Evolutionary conservation across 2,888 invertebrate species (phyloP).

Genomic region (Xestia c-nigrum): DNA sequence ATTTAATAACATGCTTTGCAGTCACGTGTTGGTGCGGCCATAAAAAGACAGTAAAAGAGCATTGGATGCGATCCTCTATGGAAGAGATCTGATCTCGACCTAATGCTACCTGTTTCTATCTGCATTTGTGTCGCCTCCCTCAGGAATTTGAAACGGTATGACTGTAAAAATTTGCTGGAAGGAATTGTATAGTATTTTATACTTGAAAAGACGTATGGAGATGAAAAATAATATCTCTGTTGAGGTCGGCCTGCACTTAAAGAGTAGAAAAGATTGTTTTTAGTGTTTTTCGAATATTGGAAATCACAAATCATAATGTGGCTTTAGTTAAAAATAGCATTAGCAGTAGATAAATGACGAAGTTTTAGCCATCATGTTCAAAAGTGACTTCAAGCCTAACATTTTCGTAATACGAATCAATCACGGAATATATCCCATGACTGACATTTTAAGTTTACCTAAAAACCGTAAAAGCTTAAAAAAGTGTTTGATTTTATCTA

Average conservation of each 20-base stretch:
- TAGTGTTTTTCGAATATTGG: background rate
- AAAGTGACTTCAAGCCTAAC: background rate
- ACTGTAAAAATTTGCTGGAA: slow-evolving; percentile 2
- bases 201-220: background rate
- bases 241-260: background rate
- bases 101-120: slow-evolving; percentile 38
- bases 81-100: slow-evolving; percentile 54
- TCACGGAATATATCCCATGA: no score
- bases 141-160: slow-evolving; percentile 22
- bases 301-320: background rate
- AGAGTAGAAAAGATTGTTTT: background rate
- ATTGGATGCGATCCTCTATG: slow-evolving; percentile 56
- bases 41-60: slow-evolving; percentile 76
- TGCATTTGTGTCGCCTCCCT: slow-evolving; percentile 29
- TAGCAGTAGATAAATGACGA: no score
- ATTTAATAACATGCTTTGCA: slow-evolving; percentile 58
- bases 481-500: background rate
- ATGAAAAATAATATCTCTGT: background rate
- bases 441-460: no score
- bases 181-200: background rate
- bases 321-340: no score
- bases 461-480: no score
- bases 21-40: slow-evolving; percentile 73
- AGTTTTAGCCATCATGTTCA: background rate
- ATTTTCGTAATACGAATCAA: background rate